These are phyloP conservation scores for Pogonus chalceus DNA, from an alignment of 1,140 invertebrate species.

Conservation along the genomic window DNA sequence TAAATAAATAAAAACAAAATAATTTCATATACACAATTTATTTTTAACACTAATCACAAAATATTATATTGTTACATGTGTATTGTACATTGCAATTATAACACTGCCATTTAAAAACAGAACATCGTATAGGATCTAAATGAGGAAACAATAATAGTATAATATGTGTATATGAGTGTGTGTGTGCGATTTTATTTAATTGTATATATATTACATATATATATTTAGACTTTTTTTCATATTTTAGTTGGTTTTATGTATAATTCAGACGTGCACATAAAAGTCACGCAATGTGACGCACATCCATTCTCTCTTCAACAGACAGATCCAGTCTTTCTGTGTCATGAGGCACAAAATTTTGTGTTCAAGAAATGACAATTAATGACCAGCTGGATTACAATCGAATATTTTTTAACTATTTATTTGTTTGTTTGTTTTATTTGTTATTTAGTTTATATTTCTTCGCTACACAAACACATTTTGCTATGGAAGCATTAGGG, in stretches of 20 bases:
- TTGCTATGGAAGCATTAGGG: too few relatives aligned
- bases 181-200: conserved; percentile 8
- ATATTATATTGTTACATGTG: conserved; percentile 24
- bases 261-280: too few relatives aligned
- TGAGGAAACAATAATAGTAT: background rate
- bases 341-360: background rate
- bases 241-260: too few relatives aligned
- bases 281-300: background rate
- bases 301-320: background rate
- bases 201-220: background rate
- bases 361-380: background rate
- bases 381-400: background rate
- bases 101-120: background rate
- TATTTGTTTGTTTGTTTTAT: too few relatives aligned
- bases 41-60: conserved; percentile 31
- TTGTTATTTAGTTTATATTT: too few relatives aligned
- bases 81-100: conserved; percentile 14
- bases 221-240: too few relatives aligned
- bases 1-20: background rate
- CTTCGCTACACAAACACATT: too few relatives aligned
- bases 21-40: conserved; percentile 19
- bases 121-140: background rate
- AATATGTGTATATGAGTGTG: too few relatives aligned
- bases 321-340: background rate
- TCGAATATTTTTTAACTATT: too few relatives aligned